A percentile compares a stretch with the other conserved stretches of the same genome.
Conservation (phyloP, 2,113 vertebrate genomes). For the Channa maculata region DNA sequence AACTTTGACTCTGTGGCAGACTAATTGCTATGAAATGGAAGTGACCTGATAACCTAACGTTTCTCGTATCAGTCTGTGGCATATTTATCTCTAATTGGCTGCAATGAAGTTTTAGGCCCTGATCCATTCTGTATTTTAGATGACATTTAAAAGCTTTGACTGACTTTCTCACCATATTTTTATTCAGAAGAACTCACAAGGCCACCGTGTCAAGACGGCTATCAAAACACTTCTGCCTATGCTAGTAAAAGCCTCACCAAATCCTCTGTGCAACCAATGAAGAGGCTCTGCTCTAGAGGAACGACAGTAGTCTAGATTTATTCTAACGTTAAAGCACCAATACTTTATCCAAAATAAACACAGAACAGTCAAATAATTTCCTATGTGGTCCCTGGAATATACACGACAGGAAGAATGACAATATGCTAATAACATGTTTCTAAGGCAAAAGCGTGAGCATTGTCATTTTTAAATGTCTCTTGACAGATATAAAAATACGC, state of each 20-base stretch:
- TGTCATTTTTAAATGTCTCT: not conserved
- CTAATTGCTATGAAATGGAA: slow-evolving; percentile 77
- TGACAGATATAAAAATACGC: slow-evolving; percentile 59
- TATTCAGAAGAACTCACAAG: slow-evolving; percentile 53
- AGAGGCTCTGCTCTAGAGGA: slow-evolving; percentile 59
- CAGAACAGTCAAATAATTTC: slow-evolving; percentile 29
- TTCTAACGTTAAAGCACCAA: slow-evolving; percentile 52
- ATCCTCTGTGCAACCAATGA: slow-evolving; percentile 70
- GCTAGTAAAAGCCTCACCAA: slow-evolving; percentile 52
- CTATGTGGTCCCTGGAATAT: not conserved
- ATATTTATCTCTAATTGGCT: slow-evolving; percentile 77
- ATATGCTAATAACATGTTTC: slow-evolving; percentile 4
- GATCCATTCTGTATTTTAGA: slow-evolving; percentile 51
- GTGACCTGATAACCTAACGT: slow-evolving; percentile 67
- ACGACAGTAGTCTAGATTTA: slow-evolving; percentile 66
- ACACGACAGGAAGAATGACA: slow-evolving; percentile 8
- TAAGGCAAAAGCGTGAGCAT: slow-evolving; percentile 6
- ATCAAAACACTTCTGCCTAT: slow-evolving; percentile 66
- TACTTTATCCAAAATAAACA: slow-evolving; percentile 19
- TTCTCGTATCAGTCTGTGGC: slow-evolving; percentile 50
- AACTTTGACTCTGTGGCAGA: slow-evolving; percentile 28
- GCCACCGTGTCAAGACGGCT: slow-evolving; percentile 51
- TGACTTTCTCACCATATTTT: slow-evolving; percentile 71
- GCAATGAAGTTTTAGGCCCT: slow-evolving; percentile 45
- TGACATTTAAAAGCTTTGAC: slow-evolving; percentile 78